Conservation (phyloP, 2,888 invertebrate species). For the Pollenia labialis region DNA sequence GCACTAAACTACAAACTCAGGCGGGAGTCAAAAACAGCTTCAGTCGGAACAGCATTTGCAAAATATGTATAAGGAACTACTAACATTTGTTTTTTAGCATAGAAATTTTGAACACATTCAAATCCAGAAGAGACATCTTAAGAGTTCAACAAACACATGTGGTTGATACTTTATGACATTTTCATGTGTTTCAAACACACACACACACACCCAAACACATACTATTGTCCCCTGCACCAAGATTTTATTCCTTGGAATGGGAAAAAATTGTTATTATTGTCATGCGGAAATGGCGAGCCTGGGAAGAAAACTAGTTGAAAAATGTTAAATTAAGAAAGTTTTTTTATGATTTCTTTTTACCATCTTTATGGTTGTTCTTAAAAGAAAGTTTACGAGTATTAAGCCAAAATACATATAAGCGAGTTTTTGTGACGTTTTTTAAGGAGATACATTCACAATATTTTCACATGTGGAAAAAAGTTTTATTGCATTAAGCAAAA, state of each 20-base stretch:
- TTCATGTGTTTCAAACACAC: constrained; percentile 25
- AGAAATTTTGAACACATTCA: constrained; percentile 3
- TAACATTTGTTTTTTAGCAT: background rate
- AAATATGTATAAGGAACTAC: constrained; percentile 9
- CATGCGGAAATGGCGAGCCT: constrained; percentile 29
- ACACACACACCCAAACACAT: too few relatives aligned
- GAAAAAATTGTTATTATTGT: constrained; percentile 35
- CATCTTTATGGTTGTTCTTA: constrained; percentile 44
- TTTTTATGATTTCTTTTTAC: constrained; percentile 2
- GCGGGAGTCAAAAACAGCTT: background rate
- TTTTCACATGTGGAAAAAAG: constrained; percentile 43
- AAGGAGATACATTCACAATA: constrained; percentile 5
- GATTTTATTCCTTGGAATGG: background rate
- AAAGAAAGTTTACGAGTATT: constrained; percentile 35
- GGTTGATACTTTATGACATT: constrained; percentile 55
- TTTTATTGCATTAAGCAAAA: constrained; percentile 10
- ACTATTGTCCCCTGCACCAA: constrained; percentile 29
- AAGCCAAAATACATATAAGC: background rate
- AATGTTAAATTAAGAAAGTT: constrained; percentile 68
- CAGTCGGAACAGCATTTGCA: constrained; percentile 4
- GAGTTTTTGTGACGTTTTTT: background rate
- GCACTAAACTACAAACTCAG: constrained; percentile 36
- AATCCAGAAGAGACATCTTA: constrained; percentile 21
- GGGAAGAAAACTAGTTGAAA: constrained; percentile 60
- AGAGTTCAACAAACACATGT: constrained; percentile 59